Evolutionary conservation across 2,113 vertebrate species (phyloP).

Genomic region (Parus major): DNA sequence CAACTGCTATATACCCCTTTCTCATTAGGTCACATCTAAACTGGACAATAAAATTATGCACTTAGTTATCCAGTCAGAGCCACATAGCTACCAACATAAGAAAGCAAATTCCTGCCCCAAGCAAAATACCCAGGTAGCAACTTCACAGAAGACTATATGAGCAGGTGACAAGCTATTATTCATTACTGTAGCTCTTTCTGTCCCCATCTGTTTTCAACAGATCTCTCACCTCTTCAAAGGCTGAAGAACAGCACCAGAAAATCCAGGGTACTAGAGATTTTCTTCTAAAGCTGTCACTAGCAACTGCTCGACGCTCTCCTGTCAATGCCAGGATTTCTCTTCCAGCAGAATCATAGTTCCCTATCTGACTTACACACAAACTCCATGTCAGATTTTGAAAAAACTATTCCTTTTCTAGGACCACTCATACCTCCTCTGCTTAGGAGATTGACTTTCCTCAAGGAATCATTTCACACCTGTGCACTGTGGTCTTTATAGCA

Average conservation of each 20-base stretch:
- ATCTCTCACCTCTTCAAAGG: background rate
- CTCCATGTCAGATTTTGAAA: background rate
- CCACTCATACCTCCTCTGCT: background rate
- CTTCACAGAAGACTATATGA: background rate
- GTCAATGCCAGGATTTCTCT: background rate
- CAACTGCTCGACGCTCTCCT: background rate
- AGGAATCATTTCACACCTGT: background rate
- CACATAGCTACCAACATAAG: background rate
- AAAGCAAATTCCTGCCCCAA: background rate
- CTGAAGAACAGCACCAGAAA: background rate
- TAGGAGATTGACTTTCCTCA: background rate
- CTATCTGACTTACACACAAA: background rate
- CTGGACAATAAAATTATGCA: background rate
- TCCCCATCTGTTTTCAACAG: background rate
- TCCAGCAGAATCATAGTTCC: background rate
- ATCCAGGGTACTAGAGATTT: background rate
- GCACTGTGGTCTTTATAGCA: background rate
- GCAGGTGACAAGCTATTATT: background rate
- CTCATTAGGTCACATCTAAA: background rate
- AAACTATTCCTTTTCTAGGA: background rate
- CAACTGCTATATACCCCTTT: background rate
- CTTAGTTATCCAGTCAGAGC: background rate
- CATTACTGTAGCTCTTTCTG: background rate
- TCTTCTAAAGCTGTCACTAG: background rate
- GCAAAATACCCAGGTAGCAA: background rate